Percentiles rank a stretch among this genome's conserved stretches.
Conservation (phyloP, 2,797 vertebrate species). For the Pithecia hirsuta region DNA sequence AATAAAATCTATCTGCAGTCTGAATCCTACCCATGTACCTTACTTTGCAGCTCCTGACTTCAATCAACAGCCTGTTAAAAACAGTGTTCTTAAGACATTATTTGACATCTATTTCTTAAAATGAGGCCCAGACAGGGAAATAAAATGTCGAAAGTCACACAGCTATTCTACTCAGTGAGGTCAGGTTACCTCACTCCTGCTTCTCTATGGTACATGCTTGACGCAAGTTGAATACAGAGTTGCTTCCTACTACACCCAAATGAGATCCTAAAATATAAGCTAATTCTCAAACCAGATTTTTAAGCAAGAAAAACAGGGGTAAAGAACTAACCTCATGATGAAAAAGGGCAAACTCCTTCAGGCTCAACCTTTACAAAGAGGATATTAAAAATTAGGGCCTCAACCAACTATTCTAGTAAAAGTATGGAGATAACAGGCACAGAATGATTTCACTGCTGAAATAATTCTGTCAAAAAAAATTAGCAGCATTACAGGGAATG, state of each 20-base stretch:
- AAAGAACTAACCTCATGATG: conserved; percentile 66
- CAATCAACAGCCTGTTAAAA: not conserved
- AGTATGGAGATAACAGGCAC: conserved; percentile 58
- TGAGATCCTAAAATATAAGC: not conserved
- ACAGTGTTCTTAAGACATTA: not conserved
- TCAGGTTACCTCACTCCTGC: not conserved
- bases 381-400: conserved; percentile 77
- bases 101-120: not conserved
- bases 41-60: not conserved
- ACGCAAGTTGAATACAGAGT: not conserved
- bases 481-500: conserved; percentile 90
- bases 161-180: not conserved
- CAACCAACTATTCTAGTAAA: conserved; percentile 47
- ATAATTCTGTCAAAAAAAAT: conserved; percentile 96
- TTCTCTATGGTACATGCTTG: fast-evolving
- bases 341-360: conserved; percentile 46
- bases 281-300: not conserved
- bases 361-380: conserved; percentile 65
- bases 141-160: not conserved
- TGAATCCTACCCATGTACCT: not conserved
- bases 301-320: not conserved
- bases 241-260: not conserved
- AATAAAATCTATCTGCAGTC: not conserved
- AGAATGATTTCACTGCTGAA: conserved; percentile 86
- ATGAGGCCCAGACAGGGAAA: not conserved